Conservation (phyloP, 2,888 invertebrate genomes). For the Pinctada fucata region DNA sequence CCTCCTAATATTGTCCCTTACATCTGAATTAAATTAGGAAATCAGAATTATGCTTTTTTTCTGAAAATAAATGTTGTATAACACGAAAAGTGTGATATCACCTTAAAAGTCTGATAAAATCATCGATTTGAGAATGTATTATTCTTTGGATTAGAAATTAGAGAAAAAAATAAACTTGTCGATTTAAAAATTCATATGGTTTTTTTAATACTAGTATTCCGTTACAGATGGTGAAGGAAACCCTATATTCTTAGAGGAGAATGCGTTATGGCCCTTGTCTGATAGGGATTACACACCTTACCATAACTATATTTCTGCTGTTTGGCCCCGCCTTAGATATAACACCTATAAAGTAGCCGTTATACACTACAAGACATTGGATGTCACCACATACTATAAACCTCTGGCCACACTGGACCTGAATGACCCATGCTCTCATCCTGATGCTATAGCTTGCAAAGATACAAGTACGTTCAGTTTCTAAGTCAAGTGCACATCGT, state of each 20-base stretch:
- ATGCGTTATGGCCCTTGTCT: conserved; percentile 20
- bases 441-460: conserved; percentile 33
- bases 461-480: conserved; percentile 14
- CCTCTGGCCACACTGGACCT: conserved; percentile 6
- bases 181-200: neutral
- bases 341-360: conserved; percentile 26
- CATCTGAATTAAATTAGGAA: too few species aligned
- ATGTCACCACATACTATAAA: conserved; percentile 25
- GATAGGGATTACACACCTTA: conserved; percentile 36
- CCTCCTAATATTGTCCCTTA: too few species aligned
- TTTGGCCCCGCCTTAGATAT: conserved; percentile 32
- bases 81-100: too few species aligned
- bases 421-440: conserved; percentile 33
- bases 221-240: conserved; percentile 22
- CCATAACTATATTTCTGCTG: conserved; percentile 27
- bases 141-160: neutral
- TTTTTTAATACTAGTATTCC: neutral
- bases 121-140: neutral
- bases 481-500: too few species aligned
- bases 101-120: neutral
- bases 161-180: neutral
- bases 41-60: too few species aligned
- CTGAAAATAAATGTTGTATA: too few species aligned
- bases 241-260: conserved; percentile 10
- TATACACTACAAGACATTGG: conserved; percentile 13